These are phyloP conservation scores for Ctenicera cuprea DNA, from an alignment of 2,888 invertebrate genomes.

Conservation along the genomic window DNA sequence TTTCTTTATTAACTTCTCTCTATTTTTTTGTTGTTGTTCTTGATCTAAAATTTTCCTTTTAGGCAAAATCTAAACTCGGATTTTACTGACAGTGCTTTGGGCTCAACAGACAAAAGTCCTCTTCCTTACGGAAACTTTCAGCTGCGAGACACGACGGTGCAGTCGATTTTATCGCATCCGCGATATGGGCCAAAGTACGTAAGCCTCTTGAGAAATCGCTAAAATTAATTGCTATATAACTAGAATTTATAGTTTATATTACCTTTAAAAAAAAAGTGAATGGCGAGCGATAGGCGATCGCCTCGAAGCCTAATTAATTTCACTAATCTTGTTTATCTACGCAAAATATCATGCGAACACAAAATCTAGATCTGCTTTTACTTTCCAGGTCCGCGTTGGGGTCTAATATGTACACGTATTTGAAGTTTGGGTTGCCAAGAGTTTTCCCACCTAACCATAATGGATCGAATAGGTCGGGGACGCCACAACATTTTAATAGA, in stretches of 20 bases:
- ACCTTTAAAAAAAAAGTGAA: slow-evolving; percentile 30
- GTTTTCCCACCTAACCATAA: slow-evolving; percentile 91
- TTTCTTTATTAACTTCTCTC: not conserved
- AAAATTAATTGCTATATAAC: not conserved
- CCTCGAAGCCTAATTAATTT: slow-evolving; percentile 26
- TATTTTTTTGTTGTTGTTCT: too few species aligned
- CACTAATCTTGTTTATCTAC: slow-evolving; percentile 19
- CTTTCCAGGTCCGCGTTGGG: slow-evolving; percentile 85
- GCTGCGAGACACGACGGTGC: slow-evolving; percentile 93
- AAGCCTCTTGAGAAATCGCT: slow-evolving; percentile 1
- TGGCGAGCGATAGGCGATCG: slow-evolving; percentile 11
- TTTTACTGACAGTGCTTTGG: slow-evolving; percentile 95
- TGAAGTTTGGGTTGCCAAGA: slow-evolving; percentile 94
- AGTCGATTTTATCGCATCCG: slow-evolving; percentile 92
- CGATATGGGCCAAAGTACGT: slow-evolving; percentile 90
- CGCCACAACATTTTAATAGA: slow-evolving; percentile 73
- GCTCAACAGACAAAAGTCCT: slow-evolving; percentile 94
- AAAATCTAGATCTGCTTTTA: slow-evolving; percentile 13
- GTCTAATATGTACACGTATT: slow-evolving; percentile 94
- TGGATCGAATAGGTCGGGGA: slow-evolving; percentile 81
- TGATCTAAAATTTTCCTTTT: slow-evolving; percentile 61
- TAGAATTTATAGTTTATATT: slow-evolving; percentile 7
- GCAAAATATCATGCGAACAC: slow-evolving; percentile 1
- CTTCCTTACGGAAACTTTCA: slow-evolving; percentile 96
- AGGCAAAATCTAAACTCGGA: slow-evolving; percentile 97